Conservation (phyloP, 2,113 vertebrate genomes). For the Lepus americanus region DNA sequence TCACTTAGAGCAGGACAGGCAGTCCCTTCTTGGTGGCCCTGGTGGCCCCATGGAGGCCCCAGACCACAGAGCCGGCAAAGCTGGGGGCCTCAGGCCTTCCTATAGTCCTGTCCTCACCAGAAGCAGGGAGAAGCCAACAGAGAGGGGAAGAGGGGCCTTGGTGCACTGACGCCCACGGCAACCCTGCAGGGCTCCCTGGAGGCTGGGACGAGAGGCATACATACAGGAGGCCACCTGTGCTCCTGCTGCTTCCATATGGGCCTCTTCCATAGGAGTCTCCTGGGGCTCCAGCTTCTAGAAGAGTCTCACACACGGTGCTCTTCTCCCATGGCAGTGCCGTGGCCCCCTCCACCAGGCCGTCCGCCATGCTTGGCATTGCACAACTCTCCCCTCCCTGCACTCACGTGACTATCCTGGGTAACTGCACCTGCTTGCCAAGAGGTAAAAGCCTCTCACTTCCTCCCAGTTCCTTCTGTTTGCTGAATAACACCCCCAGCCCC, state of each 20-base stretch:
- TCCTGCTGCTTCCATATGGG: accelerated
- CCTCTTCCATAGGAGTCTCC: not conserved
- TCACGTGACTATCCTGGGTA: not conserved
- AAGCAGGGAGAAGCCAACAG: not conserved
- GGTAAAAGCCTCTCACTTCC: not conserved
- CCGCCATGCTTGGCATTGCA: not conserved
- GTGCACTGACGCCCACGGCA: not conserved
- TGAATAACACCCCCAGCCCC: not conserved
- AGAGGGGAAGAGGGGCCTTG: not conserved
- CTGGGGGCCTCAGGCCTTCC: too few relatives aligned
- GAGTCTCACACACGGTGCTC: not conserved
- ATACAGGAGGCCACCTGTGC: not conserved
- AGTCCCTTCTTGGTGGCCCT: not conserved
- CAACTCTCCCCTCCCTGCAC: not conserved
- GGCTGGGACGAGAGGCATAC: not conserved
- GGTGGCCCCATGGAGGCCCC: not conserved
- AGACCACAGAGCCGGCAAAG: too few relatives aligned
- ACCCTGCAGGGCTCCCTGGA: not conserved
- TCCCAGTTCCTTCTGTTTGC: not conserved
- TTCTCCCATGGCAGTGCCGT: not conserved
- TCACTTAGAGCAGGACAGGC: not conserved
- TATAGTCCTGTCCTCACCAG: not conserved
- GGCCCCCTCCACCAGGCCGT: not conserved
- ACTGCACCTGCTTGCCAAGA: not conserved
- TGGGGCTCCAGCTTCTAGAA: not conserved